Conservation (phyloP, 2,888 invertebrate species). For the Agriopis aurantiaria region DNA sequence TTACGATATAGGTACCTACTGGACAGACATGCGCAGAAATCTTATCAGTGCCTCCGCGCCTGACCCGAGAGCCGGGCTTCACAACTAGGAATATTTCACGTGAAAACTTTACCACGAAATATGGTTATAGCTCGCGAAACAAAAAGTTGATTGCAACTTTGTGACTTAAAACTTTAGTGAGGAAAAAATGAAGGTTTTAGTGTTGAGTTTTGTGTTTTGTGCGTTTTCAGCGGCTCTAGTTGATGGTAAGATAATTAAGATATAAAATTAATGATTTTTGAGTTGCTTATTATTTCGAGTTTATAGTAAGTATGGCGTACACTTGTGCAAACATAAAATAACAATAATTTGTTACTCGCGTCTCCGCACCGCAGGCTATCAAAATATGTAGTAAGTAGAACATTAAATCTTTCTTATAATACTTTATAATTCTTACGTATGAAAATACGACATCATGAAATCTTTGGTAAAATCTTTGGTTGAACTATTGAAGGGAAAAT, state of each 20-base stretch:
- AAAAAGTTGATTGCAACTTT: slow-evolving; percentile 19
- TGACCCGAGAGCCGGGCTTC: slow-evolving; percentile 59
- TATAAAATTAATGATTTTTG: slow-evolving; percentile 22
- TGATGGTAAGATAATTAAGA: slow-evolving; percentile 53
- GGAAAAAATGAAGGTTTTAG: slow-evolving; percentile 57
- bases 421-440: too few relatives aligned
- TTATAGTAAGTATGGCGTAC: background rate
- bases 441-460: too few relatives aligned
- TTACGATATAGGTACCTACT: slow-evolving; percentile 30
- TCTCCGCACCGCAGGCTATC: background rate
- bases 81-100: background rate
- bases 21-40: slow-evolving; percentile 69
- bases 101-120: slow-evolving; percentile 16
- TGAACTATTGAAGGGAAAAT: background rate
- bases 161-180: slow-evolving; percentile 22
- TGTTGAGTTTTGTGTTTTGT: slow-evolving; percentile 60
- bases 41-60: slow-evolving; percentile 61
- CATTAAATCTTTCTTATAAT: background rate
- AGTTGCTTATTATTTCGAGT: slow-evolving; percentile 8
- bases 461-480: too few relatives aligned
- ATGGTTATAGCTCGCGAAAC: slow-evolving; percentile 10
- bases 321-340: slow-evolving; percentile 31
- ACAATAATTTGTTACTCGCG: background rate
- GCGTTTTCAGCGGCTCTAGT: slow-evolving; percentile 53
- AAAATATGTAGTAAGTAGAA: too few relatives aligned